Percentiles rank a stretch among this genome's conserved stretches.
Conservation (phyloP, 1,140 invertebrate species). For the Drosophila subobscura region DNA sequence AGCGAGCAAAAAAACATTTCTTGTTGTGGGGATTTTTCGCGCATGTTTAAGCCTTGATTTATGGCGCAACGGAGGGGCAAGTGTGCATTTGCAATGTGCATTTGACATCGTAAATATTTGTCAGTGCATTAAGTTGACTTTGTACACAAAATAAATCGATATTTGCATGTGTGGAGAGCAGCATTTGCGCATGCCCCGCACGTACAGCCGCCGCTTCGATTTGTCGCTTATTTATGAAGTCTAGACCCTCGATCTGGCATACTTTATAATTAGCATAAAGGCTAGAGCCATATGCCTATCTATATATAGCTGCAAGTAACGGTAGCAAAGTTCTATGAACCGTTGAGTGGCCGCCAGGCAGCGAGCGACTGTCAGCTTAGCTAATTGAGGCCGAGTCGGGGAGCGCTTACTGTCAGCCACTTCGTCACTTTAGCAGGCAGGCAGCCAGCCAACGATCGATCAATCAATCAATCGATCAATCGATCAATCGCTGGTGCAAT, state of each 20-base stretch:
- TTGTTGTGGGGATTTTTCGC: constrained; percentile 36
- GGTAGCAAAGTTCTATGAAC: constrained; percentile 72
- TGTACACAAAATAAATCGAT: constrained; percentile 37
- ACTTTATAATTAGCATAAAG: constrained; percentile 66
- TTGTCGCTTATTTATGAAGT: constrained; percentile 70
- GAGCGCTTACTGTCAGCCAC: constrained; percentile 69
- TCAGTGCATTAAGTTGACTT: constrained; percentile 51
- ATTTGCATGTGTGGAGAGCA: neutral
- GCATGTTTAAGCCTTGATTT: constrained; percentile 67
- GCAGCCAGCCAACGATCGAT: constrained; percentile 13
- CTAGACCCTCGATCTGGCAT: constrained; percentile 74
- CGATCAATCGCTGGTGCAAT: constrained; percentile 67
- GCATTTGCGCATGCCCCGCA: constrained; percentile 32
- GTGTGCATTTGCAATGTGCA: constrained; percentile 68
- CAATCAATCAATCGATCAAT: constrained; percentile 74
- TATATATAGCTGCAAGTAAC: constrained; percentile 56
- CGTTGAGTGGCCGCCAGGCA: constrained; percentile 26
- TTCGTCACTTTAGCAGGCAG: constrained; percentile 62
- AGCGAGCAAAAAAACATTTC: constrained; percentile 40
- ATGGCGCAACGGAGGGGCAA: constrained; percentile 49
- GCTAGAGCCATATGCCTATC: neutral
- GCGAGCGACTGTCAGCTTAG: constrained; percentile 34
- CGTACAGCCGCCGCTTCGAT: constrained; percentile 43
- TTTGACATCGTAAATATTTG: constrained; percentile 80
- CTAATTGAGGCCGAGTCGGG: constrained; percentile 61